Evolutionary conservation across 2,888 invertebrate species (phyloP).

Genomic region (Dysmachus trigonus): DNA sequence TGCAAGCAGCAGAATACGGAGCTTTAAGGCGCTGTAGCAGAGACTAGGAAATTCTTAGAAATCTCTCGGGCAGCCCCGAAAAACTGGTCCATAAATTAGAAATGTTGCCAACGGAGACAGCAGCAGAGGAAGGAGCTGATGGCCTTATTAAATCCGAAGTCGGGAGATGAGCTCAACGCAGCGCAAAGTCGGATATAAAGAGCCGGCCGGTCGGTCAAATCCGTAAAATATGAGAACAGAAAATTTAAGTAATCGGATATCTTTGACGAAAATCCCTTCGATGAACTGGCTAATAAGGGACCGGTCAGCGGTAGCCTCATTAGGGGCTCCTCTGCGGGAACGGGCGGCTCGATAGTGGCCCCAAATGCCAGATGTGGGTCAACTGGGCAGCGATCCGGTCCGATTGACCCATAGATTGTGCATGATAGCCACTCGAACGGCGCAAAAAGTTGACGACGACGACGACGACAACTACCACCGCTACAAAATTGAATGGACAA

Average conservation of each 20-base stretch:
- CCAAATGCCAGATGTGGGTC: constrained; percentile 25
- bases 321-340: background rate
- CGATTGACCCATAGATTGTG: constrained; percentile 6
- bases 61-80: background rate
- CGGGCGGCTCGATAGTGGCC: background rate
- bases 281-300: constrained; percentile 24
- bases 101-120: constrained; percentile 25
- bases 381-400: background rate
- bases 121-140: constrained; percentile 11
- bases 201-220: constrained; percentile 4
- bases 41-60: constrained; percentile 2
- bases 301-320: background rate
- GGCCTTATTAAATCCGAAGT: constrained; percentile 15
- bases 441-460: background rate
- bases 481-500: constrained; percentile 13
- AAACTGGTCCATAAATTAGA: constrained; percentile 25
- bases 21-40: background rate
- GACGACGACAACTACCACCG: background rate
- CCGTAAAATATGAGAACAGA: constrained; percentile 30
- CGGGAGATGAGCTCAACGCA: background rate
- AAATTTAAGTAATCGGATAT: constrained; percentile 42
- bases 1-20: background rate
- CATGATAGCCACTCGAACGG: background rate
- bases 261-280: constrained; percentile 36
- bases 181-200: constrained; percentile 5